These are phyloP conservation scores for Tympanoctomys barrerae DNA, from an alignment of 2,797 vertebrate species.

Conservation along the genomic window DNA sequence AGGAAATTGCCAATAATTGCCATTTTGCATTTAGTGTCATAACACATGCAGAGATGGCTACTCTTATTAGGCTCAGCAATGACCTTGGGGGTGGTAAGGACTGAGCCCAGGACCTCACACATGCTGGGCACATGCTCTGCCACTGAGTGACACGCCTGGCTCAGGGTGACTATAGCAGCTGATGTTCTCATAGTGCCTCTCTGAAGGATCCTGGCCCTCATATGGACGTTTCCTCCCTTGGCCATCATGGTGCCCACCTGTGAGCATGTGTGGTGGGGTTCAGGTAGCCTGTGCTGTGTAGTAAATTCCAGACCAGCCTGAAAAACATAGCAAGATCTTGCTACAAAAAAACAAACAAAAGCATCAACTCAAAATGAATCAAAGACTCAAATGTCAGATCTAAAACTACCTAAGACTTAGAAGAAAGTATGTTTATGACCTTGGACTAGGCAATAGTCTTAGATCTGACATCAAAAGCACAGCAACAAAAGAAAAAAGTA, in stretches of 20 bases:
- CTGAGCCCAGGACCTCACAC: not conserved
- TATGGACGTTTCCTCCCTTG: not conserved
- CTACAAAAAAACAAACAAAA: not conserved
- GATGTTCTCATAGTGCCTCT: not conserved
- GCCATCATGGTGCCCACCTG: not conserved
- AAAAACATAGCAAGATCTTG: not conserved
- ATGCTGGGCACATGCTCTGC: not conserved
- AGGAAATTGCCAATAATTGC: not conserved
- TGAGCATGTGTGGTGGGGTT: not conserved
- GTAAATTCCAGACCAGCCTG: not conserved
- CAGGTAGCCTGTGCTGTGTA: not conserved
- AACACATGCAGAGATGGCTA: too few species aligned
- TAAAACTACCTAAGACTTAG: not conserved
- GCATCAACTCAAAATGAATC: not conserved
- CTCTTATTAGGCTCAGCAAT: not conserved
- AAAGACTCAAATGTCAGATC: not conserved
- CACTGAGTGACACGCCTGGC: too few species aligned
- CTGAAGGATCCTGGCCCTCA: not conserved
- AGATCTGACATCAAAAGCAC: not conserved
- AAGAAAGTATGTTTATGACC: not conserved
- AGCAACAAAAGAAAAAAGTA: not conserved
- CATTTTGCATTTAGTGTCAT: not conserved
- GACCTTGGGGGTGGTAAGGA: not conserved
- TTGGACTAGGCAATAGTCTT: not conserved
- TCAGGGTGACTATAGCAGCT: not conserved